Conservation (phyloP, 2,113 vertebrate genomes). For the Psephotus haematonotus region DNA sequence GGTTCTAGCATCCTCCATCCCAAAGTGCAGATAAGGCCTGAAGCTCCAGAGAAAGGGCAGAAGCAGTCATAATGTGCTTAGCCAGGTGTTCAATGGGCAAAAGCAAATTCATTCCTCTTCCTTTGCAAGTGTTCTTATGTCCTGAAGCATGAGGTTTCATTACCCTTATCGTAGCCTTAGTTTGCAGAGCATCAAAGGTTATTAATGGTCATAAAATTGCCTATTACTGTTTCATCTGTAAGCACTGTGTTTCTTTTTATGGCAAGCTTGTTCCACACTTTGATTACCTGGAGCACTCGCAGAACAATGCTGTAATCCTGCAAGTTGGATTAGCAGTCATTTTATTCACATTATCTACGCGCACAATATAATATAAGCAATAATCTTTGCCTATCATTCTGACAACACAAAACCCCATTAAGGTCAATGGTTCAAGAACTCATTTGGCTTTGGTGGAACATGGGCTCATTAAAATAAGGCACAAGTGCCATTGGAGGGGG, state of each 20-base stretch:
- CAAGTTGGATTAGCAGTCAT: neutral
- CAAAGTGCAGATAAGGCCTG: neutral
- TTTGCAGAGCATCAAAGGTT: conserved; percentile 28
- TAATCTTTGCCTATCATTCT: conserved; percentile 24
- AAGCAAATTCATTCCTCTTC: neutral
- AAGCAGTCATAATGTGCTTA: neutral
- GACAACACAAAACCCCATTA: conserved; percentile 18
- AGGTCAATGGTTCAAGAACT: conserved; percentile 32
- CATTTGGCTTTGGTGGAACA: neutral
- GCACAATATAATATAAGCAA: neutral
- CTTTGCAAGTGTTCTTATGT: neutral
- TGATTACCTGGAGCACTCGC: neutral
- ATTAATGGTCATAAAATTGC: conserved; percentile 44
- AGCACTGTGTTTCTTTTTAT: conserved; percentile 1
- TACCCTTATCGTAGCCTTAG: neutral
- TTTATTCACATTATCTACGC: neutral
- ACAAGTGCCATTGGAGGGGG: neutral
- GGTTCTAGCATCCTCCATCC: neutral
- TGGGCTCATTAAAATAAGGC: neutral
- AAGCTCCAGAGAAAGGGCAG: neutral
- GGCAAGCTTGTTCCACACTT: neutral
- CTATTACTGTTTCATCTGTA: neutral
- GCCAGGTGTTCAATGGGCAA: neutral
- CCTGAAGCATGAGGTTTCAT: conserved; percentile 41
- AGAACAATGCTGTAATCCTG: neutral